These are phyloP conservation scores for Propithecus coquereli DNA, from an alignment of 2,113 vertebrate genomes.

Conservation along the genomic window DNA sequence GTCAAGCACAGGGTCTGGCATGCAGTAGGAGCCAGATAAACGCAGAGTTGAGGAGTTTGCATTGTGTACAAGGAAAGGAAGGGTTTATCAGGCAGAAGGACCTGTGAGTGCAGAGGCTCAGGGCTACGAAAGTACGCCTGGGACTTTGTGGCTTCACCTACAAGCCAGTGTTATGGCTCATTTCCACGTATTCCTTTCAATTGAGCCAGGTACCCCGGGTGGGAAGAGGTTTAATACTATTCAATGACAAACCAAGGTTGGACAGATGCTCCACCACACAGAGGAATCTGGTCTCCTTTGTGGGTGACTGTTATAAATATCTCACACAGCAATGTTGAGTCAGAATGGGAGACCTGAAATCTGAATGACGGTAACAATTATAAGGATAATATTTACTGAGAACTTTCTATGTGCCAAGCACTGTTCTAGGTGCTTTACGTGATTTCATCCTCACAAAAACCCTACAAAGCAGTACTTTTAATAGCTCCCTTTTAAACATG, in stretches of 20 bases:
- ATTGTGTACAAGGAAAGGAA: not conserved
- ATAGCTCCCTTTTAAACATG: not conserved
- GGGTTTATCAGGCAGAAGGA: not conserved
- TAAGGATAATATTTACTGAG: not conserved
- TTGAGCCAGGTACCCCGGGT: not conserved
- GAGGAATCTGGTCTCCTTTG: not conserved
- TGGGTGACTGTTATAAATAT: slow-evolving; percentile 6
- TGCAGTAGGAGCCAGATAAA: not conserved
- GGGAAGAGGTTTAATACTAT: not conserved
- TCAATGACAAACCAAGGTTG: not conserved
- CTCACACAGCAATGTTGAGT: not conserved
- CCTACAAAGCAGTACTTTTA: not conserved
- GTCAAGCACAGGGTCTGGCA: not conserved
- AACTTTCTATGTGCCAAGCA: not conserved
- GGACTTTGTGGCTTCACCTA: not conserved
- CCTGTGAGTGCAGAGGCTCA: not conserved
- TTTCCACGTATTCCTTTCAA: slow-evolving; percentile 11
- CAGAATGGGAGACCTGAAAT: not conserved
- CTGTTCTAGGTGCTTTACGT: not conserved
- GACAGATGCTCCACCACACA: not conserved
- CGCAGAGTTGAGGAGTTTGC: not conserved
- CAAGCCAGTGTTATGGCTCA: not conserved
- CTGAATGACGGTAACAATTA: not conserved
- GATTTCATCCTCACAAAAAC: not conserved
- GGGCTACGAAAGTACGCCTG: not conserved